These are phyloP conservation scores for Trachurus trachurus DNA, from an alignment of 2,797 vertebrate species.

Conservation along the genomic window DNA sequence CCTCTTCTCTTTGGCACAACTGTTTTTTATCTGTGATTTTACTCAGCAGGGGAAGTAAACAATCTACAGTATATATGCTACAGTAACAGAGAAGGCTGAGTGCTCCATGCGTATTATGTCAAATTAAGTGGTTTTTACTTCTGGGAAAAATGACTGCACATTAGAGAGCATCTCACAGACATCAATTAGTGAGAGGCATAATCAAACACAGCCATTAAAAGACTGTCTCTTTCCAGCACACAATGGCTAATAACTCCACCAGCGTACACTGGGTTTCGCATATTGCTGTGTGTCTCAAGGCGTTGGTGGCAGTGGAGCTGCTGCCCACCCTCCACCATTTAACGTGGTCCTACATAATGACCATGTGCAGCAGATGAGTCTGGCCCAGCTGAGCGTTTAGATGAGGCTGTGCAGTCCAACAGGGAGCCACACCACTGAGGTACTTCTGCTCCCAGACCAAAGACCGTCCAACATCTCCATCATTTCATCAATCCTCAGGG, in stretches of 20 bases:
- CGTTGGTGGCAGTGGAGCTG: conserved; percentile 12
- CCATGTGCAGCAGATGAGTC: conserved; percentile 43
- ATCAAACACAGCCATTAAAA: background rate
- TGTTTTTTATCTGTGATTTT: background rate
- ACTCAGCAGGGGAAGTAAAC: background rate
- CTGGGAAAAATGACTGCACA: background rate
- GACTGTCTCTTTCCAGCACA: background rate
- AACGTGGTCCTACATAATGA: conserved; percentile 36
- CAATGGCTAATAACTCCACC: background rate
- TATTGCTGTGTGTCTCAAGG: conserved; percentile 21
- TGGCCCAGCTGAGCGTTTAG: conserved; percentile 25
- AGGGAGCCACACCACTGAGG: conserved; percentile 4
- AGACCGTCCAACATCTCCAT: conserved; percentile 7
- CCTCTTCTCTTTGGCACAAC: background rate
- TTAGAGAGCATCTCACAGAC: background rate
- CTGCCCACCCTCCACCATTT: conserved; percentile 25
- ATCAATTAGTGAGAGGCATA: background rate
- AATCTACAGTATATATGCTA: background rate
- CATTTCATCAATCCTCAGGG: background rate
- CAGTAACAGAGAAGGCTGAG: background rate
- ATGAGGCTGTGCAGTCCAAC: conserved; percentile 3
- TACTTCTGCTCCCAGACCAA: conserved; percentile 6
- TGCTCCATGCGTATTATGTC: background rate
- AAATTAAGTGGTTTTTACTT: conserved; percentile 1
- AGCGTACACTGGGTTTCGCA: conserved; percentile 5